These are phyloP conservation scores for Acestrorhynchus altus DNA, from an alignment of 2,797 vertebrate species.

Conservation along the genomic window DNA sequence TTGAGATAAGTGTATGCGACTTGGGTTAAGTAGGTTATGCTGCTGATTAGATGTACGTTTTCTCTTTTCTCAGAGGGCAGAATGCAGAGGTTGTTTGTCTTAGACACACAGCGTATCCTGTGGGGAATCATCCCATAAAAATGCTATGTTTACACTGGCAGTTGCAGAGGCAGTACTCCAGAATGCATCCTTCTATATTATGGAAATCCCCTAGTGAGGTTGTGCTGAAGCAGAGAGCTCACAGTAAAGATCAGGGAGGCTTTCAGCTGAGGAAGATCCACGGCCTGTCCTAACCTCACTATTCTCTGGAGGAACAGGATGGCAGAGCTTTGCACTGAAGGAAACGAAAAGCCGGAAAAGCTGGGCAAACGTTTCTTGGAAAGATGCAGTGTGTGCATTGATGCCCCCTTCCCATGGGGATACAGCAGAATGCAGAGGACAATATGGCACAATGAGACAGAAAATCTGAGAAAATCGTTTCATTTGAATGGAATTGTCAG, in stretches of 20 bases:
- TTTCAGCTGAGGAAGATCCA: slow-evolving; percentile 14
- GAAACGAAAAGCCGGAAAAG: neutral
- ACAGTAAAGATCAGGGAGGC: slow-evolving; percentile 5
- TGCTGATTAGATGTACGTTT: neutral
- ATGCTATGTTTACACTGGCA: neutral
- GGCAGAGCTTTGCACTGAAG: neutral
- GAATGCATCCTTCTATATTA: slow-evolving; percentile 34
- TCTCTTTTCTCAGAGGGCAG: neutral
- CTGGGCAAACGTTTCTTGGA: slow-evolving; percentile 2
- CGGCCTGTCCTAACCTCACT: slow-evolving; percentile 9
- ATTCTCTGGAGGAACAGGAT: neutral
- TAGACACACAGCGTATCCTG: neutral
- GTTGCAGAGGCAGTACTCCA: slow-evolving; percentile 7
- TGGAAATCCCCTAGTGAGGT: slow-evolving; percentile 29
- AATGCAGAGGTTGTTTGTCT: neutral
- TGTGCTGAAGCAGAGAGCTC: slow-evolving; percentile 18
- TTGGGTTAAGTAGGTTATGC: neutral
- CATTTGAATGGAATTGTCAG: slow-evolving; percentile 1
- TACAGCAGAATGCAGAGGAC: neutral
- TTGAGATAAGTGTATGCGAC: neutral
- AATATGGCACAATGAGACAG: slow-evolving; percentile 4
- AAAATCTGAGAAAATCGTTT: neutral
- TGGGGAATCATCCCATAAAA: slow-evolving; percentile 19
- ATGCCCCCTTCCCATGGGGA: slow-evolving; percentile 9
- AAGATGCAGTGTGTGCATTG: neutral